A percentile compares a stretch with the other conserved stretches of the same genome.
Evolutionary conservation across 1,140 invertebrate species (phyloP).

Genomic region (Saccostrea cuccullata): DNA sequence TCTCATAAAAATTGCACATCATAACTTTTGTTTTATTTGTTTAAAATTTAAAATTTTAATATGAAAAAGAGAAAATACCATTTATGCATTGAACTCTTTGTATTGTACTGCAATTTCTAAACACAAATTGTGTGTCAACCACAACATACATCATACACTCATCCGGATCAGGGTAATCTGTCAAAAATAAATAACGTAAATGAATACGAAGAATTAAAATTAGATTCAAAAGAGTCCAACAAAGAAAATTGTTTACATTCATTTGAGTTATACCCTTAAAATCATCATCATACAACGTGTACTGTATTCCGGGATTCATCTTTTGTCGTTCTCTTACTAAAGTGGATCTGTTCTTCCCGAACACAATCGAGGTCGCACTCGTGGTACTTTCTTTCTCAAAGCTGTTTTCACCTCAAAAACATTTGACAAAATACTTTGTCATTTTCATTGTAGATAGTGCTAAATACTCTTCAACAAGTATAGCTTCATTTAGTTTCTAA

Average conservation of each 20-base stretch:
- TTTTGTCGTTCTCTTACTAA: neutral
- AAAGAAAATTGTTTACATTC: no score
- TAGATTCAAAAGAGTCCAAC: no score
- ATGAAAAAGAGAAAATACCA: neutral
- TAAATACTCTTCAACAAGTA: no score
- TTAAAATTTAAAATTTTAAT: no score
- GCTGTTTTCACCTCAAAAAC: no score
- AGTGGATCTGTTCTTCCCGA: neutral
- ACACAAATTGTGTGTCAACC: neutral
- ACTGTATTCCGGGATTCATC: neutral
- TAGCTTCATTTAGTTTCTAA: no score
- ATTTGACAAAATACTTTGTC: no score
- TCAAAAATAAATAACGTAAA: neutral
- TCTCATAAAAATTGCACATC: no score
- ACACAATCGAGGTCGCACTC: neutral
- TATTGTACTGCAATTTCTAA: neutral
- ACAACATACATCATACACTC: neutral
- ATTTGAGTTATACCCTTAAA: neutral
- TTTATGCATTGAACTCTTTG: neutral
- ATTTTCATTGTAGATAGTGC: no score
- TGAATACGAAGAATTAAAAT: no score
- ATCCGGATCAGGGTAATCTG: slow-evolving; percentile 5
- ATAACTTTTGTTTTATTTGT: no score
- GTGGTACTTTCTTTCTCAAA: no score
- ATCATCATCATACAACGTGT: neutral